Base-by-base conservation (phyloP, 1,140 invertebrate species). In the Orius laevigatus region DNA sequence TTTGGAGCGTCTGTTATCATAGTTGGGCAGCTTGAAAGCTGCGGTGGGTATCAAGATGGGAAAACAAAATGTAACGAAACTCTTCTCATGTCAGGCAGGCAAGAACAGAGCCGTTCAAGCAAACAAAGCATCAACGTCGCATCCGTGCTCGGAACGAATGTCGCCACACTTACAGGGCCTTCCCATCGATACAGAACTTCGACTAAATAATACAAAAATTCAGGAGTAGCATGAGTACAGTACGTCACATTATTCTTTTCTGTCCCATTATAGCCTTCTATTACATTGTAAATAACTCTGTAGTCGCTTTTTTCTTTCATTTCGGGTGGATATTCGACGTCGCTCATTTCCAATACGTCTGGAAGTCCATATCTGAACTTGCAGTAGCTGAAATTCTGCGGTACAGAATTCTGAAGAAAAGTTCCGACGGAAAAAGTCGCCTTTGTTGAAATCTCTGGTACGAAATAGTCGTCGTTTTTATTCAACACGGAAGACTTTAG, bases 161-260 rank as follows among this genome's bases (percentile, higher is more conserved):
- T 70, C 8, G 81, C 70, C 1, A 86, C 63, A 55, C 79, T 82
- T 4, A 85, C 67, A 0, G 77, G 78, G 2, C 81, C 82, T 53
- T 83, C 74, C 82, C 81, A 81, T 60, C 70, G 63, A 56, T 62
- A 67, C 2, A 73, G 73, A n/a, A 85, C 69, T 61, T 81, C 78
- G 8, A 72, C 68, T 11, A 84, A 63, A 52, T 79, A 76, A 52
- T 76, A 74, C 34, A 83, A 64, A 63, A 81, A 81, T 59, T 83
- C 79, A 1, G 75, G 74, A 0, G 79, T 81, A 0, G 78, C 74
- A 60, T 85, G 82, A 1, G 79, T 82, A n/a, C 71, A 77, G 35
- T 79, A 72, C 0, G 79, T 82, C 1, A 78, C 69, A 42, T 53
- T 62, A 31, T 20, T 46, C 50, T 63, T 60, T 45, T 59, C 15